Evolutionary conservation across 2,797 vertebrate genomes (phyloP).

Genomic region (Megalops cyprinoides): DNA sequence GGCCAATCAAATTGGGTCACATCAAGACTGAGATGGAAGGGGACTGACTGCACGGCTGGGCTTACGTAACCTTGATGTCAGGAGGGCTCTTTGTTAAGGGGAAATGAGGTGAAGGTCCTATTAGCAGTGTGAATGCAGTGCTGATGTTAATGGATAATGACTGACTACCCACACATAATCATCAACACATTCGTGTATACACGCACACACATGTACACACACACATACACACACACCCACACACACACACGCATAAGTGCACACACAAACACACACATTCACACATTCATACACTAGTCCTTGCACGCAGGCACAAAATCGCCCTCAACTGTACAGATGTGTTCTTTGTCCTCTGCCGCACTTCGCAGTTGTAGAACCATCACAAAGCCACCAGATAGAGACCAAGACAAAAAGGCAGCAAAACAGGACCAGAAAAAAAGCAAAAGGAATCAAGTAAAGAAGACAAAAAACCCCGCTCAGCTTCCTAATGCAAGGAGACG

Average conservation of each 20-base stretch:
- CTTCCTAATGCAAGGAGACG: neutral
- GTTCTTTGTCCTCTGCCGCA: neutral
- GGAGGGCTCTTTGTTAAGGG: neutral
- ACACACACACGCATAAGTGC: neutral
- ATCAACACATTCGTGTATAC: neutral
- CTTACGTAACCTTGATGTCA: constrained; percentile 13
- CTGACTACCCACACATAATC: constrained; percentile 1
- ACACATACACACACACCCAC: neutral
- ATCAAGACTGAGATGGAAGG: neutral
- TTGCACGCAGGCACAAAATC: too few species aligned
- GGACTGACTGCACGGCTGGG: neutral
- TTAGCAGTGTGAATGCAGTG: neutral
- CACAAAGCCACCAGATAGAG: neutral
- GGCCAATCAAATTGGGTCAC: neutral
- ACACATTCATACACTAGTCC: too few species aligned
- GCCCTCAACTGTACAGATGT: constrained; percentile 5
- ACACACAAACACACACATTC: neutral
- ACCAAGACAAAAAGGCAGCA: too few species aligned
- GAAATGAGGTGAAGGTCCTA: neutral
- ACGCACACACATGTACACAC: neutral
- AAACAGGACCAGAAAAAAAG: too few species aligned
- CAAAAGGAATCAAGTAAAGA: constrained; percentile 4
- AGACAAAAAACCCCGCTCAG: neutral
- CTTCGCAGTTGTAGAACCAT: constrained; percentile 7
- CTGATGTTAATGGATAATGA: neutral